These are phyloP conservation scores for Pipistrellus pipistrellus DNA, from an alignment of 2,797 vertebrate species.

Conservation along the genomic window DNA sequence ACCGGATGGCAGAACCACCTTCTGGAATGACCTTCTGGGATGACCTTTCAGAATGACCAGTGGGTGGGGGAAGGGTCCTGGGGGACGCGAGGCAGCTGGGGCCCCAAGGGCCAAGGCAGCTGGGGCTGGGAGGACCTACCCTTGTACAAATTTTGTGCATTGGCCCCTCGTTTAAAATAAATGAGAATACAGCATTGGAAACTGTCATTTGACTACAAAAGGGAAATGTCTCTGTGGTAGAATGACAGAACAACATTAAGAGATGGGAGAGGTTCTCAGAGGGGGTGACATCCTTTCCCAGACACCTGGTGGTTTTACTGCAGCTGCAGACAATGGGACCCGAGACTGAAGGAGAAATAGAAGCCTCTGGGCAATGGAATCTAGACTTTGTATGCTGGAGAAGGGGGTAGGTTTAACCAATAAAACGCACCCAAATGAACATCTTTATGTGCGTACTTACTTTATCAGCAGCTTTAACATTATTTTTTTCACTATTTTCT, in stretches of 20 bases:
- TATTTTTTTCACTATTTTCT: background rate
- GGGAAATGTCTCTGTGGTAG: background rate
- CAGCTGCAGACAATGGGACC: rapidly evolving
- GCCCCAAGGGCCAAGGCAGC: too few relatives aligned
- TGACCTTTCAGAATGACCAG: too few relatives aligned
- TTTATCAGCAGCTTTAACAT: background rate
- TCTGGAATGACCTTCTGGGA: too few relatives aligned
- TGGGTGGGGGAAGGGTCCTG: rapidly evolving
- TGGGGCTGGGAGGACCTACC: too few relatives aligned
- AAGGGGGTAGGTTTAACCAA: background rate
- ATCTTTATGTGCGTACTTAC: background rate
- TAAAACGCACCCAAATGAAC: background rate
- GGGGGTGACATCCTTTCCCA: rapidly evolving
- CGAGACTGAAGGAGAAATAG: too few relatives aligned
- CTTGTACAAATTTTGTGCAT: too few relatives aligned
- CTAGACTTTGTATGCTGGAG: too few relatives aligned
- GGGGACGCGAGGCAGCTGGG: too few relatives aligned
- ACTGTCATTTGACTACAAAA: background rate
- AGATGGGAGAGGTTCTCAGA: background rate
- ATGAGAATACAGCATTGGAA: background rate
- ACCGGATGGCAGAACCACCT: too few relatives aligned
- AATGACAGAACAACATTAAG: background rate
- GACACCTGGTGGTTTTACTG: background rate
- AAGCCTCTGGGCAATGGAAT: too few relatives aligned
- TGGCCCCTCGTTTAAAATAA: background rate